phyloP scores from a whole-genome alignment of 2,113 vertebrate genomes.

The Formicarius rufipectus region DNA sequence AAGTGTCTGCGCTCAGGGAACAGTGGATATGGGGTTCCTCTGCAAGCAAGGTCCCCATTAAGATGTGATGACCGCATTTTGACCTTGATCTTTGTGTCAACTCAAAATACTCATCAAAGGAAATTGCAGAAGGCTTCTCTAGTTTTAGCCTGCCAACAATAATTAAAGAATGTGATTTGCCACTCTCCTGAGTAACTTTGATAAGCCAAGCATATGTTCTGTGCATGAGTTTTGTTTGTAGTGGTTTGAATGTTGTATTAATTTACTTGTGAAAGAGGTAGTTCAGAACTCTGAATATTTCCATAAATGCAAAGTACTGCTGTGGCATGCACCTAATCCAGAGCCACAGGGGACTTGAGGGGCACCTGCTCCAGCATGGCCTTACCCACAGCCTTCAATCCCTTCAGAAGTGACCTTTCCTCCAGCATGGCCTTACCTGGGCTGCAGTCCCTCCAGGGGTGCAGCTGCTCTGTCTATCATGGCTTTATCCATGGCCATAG shows the following conservation, averaged over 20 bases:
- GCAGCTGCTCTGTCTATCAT: background rate
- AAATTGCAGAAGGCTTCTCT: background rate
- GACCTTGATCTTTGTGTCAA: background rate
- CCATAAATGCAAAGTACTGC: background rate
- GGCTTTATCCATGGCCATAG: background rate
- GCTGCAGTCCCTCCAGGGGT: background rate
- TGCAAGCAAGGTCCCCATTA: background rate
- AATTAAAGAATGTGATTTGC: background rate
- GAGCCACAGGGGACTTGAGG: background rate
- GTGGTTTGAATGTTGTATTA: background rate
- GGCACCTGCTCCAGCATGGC: background rate
- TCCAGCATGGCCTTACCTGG: background rate
- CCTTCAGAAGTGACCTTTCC: background rate
- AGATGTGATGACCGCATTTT: background rate
- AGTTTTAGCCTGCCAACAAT: background rate
- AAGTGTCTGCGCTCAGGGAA: background rate
- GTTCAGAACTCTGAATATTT: background rate
- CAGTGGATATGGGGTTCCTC: background rate
- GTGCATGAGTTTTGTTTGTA: background rate
- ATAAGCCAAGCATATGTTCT: background rate
- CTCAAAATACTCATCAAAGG: background rate
- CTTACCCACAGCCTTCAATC: too few species aligned
- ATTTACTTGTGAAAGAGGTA: background rate
- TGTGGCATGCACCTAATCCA: background rate
- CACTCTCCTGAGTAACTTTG: background rate